Percentiles rank a stretch among this genome's conserved stretches.
phyloP scores from a whole-genome alignment of 2,113 vertebrate genomes.

The Oriolus oriolus region DNA sequence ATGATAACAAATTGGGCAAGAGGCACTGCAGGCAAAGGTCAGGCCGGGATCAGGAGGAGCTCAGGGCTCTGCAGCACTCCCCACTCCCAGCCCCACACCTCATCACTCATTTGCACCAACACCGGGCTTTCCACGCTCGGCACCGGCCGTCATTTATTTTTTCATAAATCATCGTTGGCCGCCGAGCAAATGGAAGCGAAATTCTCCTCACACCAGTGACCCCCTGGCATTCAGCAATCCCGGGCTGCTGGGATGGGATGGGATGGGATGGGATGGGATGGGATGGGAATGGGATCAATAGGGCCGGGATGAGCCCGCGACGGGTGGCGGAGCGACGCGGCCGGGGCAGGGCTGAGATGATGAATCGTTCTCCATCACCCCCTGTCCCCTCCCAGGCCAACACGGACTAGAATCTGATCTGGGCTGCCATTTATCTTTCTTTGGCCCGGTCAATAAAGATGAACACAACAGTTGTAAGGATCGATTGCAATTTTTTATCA shows the following conservation, averaged over 20 bases:
- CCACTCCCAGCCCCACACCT: background rate
- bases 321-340: background rate
- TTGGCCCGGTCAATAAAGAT: conserved; percentile 80
- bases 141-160: conserved; percentile 24
- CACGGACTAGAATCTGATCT: conserved; percentile 75
- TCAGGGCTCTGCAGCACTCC: background rate
- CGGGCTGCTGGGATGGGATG: background rate
- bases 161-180: conserved; percentile 63
- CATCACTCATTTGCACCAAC: background rate
- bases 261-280: too few species aligned
- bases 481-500: conserved; percentile 82
- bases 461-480: conserved; percentile 81
- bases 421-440: conserved; percentile 80
- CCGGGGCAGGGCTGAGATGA: conserved; percentile 71
- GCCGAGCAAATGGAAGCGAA: conserved; percentile 51
- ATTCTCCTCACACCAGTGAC: conserved; percentile 59
- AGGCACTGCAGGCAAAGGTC: conserved; percentile 22
- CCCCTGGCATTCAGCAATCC: conserved; percentile 46
- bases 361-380: conserved; percentile 73
- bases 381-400: conserved; percentile 58
- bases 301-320: conserved; percentile 62
- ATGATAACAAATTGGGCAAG: conserved; percentile 38
- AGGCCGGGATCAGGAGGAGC: background rate
- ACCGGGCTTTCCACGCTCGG: background rate
- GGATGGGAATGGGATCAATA: conserved; percentile 59